Base-by-base conservation (phyloP, 2,113 vertebrate species). In the Galemys pyrenaicus region DNA sequence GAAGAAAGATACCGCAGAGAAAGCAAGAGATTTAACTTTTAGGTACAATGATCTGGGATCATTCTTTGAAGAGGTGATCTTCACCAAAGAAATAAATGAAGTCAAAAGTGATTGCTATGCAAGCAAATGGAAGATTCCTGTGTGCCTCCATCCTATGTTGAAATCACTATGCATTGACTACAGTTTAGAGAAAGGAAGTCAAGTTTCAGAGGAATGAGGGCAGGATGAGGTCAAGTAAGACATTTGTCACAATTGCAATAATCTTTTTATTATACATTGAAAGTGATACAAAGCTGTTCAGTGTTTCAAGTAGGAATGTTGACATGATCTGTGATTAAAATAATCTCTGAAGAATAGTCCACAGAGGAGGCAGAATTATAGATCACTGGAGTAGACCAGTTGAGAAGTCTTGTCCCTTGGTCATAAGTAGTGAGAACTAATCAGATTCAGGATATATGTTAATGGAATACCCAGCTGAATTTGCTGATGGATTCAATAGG, bases 61-160 rank as follows among this genome's bases (percentile, higher is more conserved):
- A 51, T n/a, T n/a, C 56, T 81, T 39, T 44, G 37, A 81, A 88
- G 68, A 94, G 56, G 26, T 73, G n/a, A 75, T 39, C 44, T 58
- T 78, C 58, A 62, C 16, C 68, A 91, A 56, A 92, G 54, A 80
- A 64, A 5, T 44, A 71, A 81, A 26, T 24, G 58, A 78, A 49
- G 32, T 49, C 44, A 75, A 58, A 83, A 2, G 28, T 13, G 4
- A 56, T 28, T 73, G 35, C 41, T 49, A 16, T 37, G 37, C 3
- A 60, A 62, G 49, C 46, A 19, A 22, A 9, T 8, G 24, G 37
- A 11, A 4, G 4, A 6, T 62, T 3, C 16, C 2, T 4, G 8
- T 7, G 16, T 62, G 4, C 37, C 46, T 20, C 37, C 3, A 9
- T 3, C 1, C 0, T 41, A 2, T 54, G 1, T 16, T 20, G 22